Base-by-base conservation (phyloP, 2,113 vertebrate genomes). In the Rhegmatorhina hoffmannsi region DNA sequence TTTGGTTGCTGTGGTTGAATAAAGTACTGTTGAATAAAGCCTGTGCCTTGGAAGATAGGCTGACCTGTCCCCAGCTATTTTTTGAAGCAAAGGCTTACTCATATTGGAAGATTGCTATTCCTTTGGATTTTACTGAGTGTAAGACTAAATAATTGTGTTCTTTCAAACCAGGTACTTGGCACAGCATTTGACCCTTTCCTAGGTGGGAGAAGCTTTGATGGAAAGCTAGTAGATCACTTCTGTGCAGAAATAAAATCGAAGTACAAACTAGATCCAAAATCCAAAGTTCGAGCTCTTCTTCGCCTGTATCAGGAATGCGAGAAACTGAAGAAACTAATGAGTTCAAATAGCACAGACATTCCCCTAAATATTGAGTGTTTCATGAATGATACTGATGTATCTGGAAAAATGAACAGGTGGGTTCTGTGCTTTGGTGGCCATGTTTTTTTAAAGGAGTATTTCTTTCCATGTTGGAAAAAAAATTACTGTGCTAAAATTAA, bases 321-420 rank as follows among this genome's bases (percentile, higher is more conserved):
- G 94, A 98, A 98, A 76, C 94, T 98, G 84, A 98, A 98, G 90
- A 98, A 99, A 75, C 94, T 98, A 9, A 98, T 98, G 98, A 98
- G 98, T 90, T 98, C 98, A 77, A 98, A 98, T 52, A 98, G 98
- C 80, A 98, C 97, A 5, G 98, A 98, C 68, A 95, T 98, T 60
- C 98, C 98, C 20, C 81, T 98, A 40, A 98, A 98, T 78, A 98
- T 98, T 17, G 98, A 98, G 82, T 98, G 98, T 81, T 98, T 98
- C 73, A 98, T 98, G 97, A 97, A 98, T 82, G 98, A 98, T 79
- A 98, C 90, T 70, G 98, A 98, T 77, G 97, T 98, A 46, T 97
- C 97, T 3, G 98, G 97, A 33, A 98, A 98, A 91, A 98, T 98
- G 97, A 98, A 98, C 96, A 98, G 98, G 98, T 98, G 63, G 56